Evolutionary conservation across 2,888 invertebrate species (phyloP).

Genomic region (Barypeithes pellucidus): DNA sequence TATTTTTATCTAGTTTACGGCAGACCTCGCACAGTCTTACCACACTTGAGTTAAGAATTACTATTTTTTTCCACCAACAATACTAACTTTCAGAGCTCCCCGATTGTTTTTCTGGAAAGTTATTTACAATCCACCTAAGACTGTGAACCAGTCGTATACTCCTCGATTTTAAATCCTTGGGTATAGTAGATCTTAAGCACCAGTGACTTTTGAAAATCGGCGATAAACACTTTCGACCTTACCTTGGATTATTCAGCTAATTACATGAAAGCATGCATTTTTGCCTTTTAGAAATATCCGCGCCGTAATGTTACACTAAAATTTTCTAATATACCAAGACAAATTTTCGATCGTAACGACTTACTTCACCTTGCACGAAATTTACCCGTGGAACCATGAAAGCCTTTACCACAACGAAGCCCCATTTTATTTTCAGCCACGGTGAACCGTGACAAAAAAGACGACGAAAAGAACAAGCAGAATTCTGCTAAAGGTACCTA

Average conservation of each 20-base stretch:
- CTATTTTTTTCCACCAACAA: no score
- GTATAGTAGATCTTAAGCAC: no score
- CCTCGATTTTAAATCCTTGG: no score
- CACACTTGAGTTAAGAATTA: no score
- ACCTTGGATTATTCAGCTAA: slow-evolving; percentile 1
- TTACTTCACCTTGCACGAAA: slow-evolving; percentile 22
- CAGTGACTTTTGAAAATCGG: no score
- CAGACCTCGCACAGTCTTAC: no score
- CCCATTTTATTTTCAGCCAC: slow-evolving; percentile 64
- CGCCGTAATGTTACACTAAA: slow-evolving; percentile 1
- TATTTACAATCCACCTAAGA: no score
- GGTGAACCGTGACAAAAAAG: slow-evolving; percentile 67
- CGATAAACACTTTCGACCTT: background rate
- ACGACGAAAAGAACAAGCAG: slow-evolving; percentile 67
- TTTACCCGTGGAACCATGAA: slow-evolving; percentile 22
- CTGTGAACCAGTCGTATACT: no score
- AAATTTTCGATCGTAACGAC: background rate
- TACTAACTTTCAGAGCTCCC: no score
- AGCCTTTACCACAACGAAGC: slow-evolving; percentile 39
- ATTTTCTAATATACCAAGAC: background rate
- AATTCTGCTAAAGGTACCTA: slow-evolving; percentile 68
- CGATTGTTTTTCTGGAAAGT: no score
- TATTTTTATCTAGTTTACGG: no score
- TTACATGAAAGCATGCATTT: slow-evolving; percentile 1
- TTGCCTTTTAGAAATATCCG: background rate